These are phyloP conservation scores for Sciurus niger DNA, from an alignment of 2,113 vertebrate species.

Conservation along the genomic window DNA sequence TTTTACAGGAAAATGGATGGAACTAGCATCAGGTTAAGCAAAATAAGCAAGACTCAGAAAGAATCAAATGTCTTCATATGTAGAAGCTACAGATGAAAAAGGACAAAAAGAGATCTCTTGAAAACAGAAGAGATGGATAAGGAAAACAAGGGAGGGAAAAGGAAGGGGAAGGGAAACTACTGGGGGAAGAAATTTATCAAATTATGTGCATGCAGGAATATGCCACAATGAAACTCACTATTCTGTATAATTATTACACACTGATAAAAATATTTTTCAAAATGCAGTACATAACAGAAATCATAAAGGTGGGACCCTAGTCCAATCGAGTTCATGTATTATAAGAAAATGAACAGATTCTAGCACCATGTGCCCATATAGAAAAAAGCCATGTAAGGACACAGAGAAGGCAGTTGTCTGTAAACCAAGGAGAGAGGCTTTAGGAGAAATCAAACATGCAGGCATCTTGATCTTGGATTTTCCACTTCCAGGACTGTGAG, in stretches of 20 bases:
- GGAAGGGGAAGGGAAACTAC: not conserved
- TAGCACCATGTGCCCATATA: too few species aligned
- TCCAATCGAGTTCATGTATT: not conserved
- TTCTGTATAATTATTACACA: not conserved
- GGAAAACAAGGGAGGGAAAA: not conserved
- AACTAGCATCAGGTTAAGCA: not conserved
- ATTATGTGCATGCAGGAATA: not conserved
- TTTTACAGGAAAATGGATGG: not conserved
- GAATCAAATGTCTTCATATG: not conserved
- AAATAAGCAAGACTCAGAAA: not conserved
- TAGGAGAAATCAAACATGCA: not conserved
- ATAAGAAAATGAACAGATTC: not conserved
- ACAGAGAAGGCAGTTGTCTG: not conserved
- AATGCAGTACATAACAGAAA: not conserved
- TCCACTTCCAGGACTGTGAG: not conserved
- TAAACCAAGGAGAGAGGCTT: not conserved
- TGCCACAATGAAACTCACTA: not conserved
- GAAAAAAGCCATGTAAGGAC: not conserved
- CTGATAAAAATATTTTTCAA: not conserved
- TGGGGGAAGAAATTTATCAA: not conserved
- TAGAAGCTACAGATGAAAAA: not conserved
- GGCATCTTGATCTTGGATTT: not conserved
- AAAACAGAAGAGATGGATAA: not conserved
- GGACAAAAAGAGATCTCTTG: not conserved
- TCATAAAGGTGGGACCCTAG: not conserved